These are phyloP conservation scores for Lumbricus terrestris DNA, from an alignment of 2,888 invertebrate genomes.

Conservation along the genomic window DNA sequence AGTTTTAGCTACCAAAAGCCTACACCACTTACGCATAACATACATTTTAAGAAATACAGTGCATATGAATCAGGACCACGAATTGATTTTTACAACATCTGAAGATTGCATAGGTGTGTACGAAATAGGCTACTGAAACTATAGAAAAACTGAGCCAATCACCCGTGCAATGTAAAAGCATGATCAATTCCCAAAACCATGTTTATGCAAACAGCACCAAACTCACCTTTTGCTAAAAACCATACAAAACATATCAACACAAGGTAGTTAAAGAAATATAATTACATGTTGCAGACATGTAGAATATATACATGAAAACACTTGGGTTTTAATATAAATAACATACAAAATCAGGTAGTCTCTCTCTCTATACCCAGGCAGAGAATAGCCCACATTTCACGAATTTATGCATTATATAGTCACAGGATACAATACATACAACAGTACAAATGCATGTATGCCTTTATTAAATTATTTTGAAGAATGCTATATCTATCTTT, in stretches of 20 bases:
- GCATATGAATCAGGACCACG: not conserved
- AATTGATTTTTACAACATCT: not conserved
- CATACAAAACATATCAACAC: not conserved
- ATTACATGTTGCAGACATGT: not conserved
- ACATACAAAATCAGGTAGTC: too few species aligned
- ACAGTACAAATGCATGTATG: too few species aligned
- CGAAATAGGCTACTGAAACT: not conserved
- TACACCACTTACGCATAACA: not conserved
- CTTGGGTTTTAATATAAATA: not conserved
- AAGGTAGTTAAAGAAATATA: not conserved
- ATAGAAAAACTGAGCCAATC: not conserved
- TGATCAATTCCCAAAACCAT: not conserved
- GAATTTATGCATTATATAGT: not conserved
- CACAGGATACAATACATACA: too few species aligned
- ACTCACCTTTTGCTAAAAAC: not conserved
- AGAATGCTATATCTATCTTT: too few species aligned
- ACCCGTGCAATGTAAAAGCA: not conserved
- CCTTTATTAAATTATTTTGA: too few species aligned
- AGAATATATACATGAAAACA: not conserved
- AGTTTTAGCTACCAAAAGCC: not conserved
- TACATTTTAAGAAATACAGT: not conserved
- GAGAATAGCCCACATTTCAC: not conserved
- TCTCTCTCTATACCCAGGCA: not conserved
- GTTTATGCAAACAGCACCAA: not conserved
- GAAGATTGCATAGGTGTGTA: not conserved